Base-by-base conservation (phyloP, 2,888 invertebrate genomes). In the Rhagonycha fulva region DNA sequence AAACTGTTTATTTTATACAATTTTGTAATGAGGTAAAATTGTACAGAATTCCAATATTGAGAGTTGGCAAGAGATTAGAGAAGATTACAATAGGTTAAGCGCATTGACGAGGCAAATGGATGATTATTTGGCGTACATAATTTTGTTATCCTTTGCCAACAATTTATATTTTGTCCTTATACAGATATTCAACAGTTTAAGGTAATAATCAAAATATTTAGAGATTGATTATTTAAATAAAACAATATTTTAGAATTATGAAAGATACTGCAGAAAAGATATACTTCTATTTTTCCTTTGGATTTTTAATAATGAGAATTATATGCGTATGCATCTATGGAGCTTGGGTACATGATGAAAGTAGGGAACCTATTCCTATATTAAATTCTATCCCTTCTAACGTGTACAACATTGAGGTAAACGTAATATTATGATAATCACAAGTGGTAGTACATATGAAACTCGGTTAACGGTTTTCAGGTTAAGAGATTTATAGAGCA, bases 101-200 rank as follows among this genome's bases (percentile, higher is more conserved):
- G 89, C 89, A 19, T 86, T 94, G 24, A 91, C 94, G 1, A 89
- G 90, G 32, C 87, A 87, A 24, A 89, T 94, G 4, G 93, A 94
- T 81, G 85, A 87, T 0, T 87, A 90, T 61, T 88, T 94, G 19
- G 92, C 93, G 1, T 88, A 89, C n/a, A 87, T 94, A 71, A 89
- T 94, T 0, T 85, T 94, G 0, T 84, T 94, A 3, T 93, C 94
- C 0, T 94, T 93, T 80, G 88, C 91, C n/a, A 92, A 91, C 78
- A 94, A 94, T 85, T 88, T 94, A 70, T 94, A 92, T 85, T 93
- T 93, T 83, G 92, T 94, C 80, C 92, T 94, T 76, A 89, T 93
- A 70, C 93, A 94, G 83, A 88, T 94, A 11, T 94, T 92, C 82
- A 89, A 92, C 82, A 92, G 91, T 23, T 89, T 93, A 84, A 89